Evolutionary conservation across 2,888 invertebrate species (phyloP).

Genomic region (Apoda limacodes): DNA sequence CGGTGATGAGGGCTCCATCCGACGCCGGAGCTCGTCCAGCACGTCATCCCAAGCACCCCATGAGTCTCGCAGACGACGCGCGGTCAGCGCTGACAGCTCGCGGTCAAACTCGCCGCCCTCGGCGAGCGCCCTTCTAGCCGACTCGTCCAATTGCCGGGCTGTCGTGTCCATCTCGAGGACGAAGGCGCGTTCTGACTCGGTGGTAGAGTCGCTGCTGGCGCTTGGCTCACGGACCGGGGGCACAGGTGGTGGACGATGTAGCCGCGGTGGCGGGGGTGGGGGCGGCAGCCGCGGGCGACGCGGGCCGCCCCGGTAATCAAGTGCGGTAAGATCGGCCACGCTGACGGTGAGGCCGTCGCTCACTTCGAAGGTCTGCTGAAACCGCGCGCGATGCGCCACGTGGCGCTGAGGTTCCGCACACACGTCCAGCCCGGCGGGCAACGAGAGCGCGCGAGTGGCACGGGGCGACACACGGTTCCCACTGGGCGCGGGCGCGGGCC

Average conservation of each 20-base stretch:
- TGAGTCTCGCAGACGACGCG: constrained; percentile 53
- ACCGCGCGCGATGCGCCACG: constrained; percentile 45
- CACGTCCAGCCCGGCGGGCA: constrained; percentile 77
- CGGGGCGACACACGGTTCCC: constrained; percentile 44
- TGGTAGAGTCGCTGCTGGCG: constrained; percentile 58
- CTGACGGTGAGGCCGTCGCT: constrained; percentile 68
- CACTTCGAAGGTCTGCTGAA: constrained; percentile 59
- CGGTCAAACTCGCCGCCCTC: constrained; percentile 68
- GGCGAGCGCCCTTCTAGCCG: constrained; percentile 50
- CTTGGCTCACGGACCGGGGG: constrained; percentile 52
- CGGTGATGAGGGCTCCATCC: constrained; percentile 48
- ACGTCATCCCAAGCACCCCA: constrained; percentile 67
- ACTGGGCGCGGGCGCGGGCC: constrained; percentile 27
- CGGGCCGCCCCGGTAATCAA: constrained; percentile 62
- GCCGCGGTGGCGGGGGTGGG: constrained; percentile 38
- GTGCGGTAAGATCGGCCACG: constrained; percentile 72
- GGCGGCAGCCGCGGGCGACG: constrained; percentile 48
- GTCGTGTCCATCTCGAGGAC: constrained; percentile 59
- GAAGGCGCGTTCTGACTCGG: constrained; percentile 58
- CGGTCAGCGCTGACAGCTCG: constrained; percentile 68
- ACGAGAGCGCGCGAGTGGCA: constrained; percentile 57
- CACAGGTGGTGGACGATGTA: constrained; percentile 26
- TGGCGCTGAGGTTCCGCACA: constrained; percentile 55
- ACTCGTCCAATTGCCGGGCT: constrained; percentile 52
- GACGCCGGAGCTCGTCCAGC: constrained; percentile 53